Evolutionary conservation across 2,113 vertebrate genomes (phyloP), one percentile per base, ranked within the genome.

Genomic region (Alouatta palliata): DNA sequence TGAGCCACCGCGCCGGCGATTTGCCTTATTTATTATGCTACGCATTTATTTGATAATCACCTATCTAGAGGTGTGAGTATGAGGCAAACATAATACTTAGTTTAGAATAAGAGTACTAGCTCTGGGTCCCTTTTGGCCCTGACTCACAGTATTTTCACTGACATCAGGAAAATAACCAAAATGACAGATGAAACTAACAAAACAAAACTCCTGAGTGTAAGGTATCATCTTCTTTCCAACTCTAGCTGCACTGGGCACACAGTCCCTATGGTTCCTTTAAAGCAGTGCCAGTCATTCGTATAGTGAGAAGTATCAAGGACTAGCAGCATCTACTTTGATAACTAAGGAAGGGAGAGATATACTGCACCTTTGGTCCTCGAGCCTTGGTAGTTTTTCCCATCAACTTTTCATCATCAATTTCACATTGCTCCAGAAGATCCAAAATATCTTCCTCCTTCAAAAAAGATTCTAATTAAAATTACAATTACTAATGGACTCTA

Each of bases 361-460:
- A 83, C 71, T 14, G n/a, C 97, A 99, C 99, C 98, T 99, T 99
- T 43, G 98, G 99, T 97, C 99, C 99, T 98, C 99, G 98, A 88
- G 99, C 98, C 96, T 98, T 99, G 79, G 98, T 97, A 90, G 99
- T 98, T 98, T 99, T 99, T 92, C 99, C 99, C 99, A 99, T 99
- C 87, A 99, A 97, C 96, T 99, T 99, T 98, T 99, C 99, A 80
- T 99, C 99, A 73, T 99, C 99, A 98, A 99, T 98, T 98, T 99
- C 99, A 98, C 99, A 99, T 66, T 99, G 99, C 92, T 99, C 99
- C 98, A 99, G 97, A 97, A 99, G 99, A 98, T 99, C 99, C 98
- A 99, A 98, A 98, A 99, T 99, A 97, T 99, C 99, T 98, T 99
- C 99, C 96, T 99, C 99, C 99, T 99, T 95, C 88, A 91, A 98